Conservation (phyloP, 92 coral and sea anemone genomes). For the Paragorgia papillata region DNA sequence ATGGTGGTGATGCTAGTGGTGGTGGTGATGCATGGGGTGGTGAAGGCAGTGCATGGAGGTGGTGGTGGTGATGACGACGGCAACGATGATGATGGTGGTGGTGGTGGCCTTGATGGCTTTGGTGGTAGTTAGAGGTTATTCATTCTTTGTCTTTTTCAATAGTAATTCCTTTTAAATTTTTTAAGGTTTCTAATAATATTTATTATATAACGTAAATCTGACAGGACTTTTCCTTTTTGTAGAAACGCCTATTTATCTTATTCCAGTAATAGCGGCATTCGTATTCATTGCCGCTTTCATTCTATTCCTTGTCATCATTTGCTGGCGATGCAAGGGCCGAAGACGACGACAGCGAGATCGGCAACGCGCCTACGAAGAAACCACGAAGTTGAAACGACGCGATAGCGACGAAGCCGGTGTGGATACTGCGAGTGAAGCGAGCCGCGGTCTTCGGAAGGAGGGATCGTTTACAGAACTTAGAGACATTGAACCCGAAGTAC, state of each 20-base stretch:
- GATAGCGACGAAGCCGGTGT: constrained; percentile 70
- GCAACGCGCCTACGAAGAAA: constrained; percentile 64
- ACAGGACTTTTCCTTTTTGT: constrained; percentile 7
- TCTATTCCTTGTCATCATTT: constrained; percentile 74
- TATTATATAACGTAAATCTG: too few species aligned
- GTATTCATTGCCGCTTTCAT: constrained; percentile 90
- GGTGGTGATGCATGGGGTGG: too few species aligned
- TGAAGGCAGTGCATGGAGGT: too few species aligned
- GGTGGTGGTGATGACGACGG: too few species aligned
- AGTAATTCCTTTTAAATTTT: too few species aligned
- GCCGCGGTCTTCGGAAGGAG: constrained; percentile 74
- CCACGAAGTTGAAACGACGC: constrained; percentile 72
- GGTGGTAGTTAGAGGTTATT: too few species aligned
- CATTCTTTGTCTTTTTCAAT: too few species aligned
- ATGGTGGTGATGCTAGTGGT: too few species aligned
- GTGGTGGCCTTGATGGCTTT: too few species aligned
- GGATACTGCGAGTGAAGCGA: constrained; percentile 65
- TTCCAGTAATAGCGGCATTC: constrained; percentile 91
- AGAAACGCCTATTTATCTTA: constrained; percentile 86
- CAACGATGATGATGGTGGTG: too few species aligned
- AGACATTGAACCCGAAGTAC: constrained; percentile 74
- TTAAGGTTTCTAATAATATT: too few species aligned
- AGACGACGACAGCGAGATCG: constrained; percentile 69
- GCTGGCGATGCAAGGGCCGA: constrained; percentile 90
- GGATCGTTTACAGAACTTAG: constrained; percentile 81